A percentile compares a stretch with the other conserved stretches of the same genome.
phyloP scores from a whole-genome alignment of 2,888 invertebrate species.

The Acrobasis consociella region DNA sequence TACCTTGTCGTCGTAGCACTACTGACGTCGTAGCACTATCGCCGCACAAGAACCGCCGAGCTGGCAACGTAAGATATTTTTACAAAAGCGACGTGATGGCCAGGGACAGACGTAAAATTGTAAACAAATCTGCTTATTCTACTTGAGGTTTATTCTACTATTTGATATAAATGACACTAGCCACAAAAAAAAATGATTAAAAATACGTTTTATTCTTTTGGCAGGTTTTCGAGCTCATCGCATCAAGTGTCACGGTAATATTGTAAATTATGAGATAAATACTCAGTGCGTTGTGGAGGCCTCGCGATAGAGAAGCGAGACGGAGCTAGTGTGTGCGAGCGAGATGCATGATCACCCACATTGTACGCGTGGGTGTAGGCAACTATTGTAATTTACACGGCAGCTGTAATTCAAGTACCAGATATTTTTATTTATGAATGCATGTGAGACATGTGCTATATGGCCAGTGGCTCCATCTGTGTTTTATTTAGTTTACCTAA shows the following conservation, averaged over 20 bases:
- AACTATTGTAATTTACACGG: slow-evolving; percentile 15
- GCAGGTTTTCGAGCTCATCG: slow-evolving; percentile 49
- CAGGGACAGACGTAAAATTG: too few relatives aligned
- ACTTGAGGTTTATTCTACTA: not conserved
- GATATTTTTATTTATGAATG: slow-evolving; percentile 9
- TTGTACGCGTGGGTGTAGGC: slow-evolving; percentile 21
- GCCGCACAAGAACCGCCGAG: too few relatives aligned
- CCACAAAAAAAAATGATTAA: not conserved
- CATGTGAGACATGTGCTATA: slow-evolving; percentile 6
- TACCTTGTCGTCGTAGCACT: too few relatives aligned
- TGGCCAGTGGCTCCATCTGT: slow-evolving; percentile 16
- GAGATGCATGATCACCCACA: slow-evolving; percentile 20
- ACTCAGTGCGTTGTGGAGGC: slow-evolving; percentile 70
- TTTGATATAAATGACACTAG: not conserved
- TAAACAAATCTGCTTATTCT: too few relatives aligned
- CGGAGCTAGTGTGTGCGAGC: slow-evolving; percentile 7
- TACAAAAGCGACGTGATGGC: too few relatives aligned
- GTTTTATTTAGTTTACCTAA: slow-evolving; percentile 6
- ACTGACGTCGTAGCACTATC: too few relatives aligned
- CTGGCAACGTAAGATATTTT: too few relatives aligned
- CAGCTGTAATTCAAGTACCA: slow-evolving; percentile 8
- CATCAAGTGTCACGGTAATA: slow-evolving; percentile 57
- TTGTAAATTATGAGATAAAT: slow-evolving; percentile 50
- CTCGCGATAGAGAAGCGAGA: slow-evolving; percentile 11
- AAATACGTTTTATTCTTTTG: too few relatives aligned